These are phyloP conservation scores for Chymomyza caudatula DNA, from an alignment of 2,888 invertebrate species.

Conservation along the genomic window DNA sequence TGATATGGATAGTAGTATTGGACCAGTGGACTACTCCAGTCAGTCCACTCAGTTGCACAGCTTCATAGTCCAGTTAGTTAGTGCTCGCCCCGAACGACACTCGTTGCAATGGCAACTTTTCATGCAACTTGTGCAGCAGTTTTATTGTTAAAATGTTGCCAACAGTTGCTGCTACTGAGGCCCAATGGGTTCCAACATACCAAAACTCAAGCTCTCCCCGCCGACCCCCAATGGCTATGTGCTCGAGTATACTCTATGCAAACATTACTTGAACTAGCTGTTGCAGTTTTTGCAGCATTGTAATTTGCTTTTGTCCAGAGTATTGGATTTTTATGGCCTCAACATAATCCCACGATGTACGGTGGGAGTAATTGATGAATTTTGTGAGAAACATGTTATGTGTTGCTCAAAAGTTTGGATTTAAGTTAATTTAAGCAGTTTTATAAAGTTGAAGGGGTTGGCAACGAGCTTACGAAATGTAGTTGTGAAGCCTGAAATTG, in stretches of 20 bases:
- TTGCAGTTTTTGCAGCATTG: slow-evolving; percentile 46
- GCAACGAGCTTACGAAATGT: background rate
- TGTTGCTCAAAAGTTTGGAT: too few relatives aligned
- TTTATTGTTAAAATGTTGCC: slow-evolving; percentile 50
- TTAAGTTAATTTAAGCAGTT: background rate
- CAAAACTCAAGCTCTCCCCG: background rate
- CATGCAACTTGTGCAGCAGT: slow-evolving; percentile 39
- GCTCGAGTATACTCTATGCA: slow-evolving; percentile 31
- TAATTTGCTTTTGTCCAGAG: slow-evolving; percentile 47
- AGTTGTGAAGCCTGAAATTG: too few relatives aligned
- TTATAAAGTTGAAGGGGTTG: too few relatives aligned
- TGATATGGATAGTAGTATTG: slow-evolving; percentile 30
- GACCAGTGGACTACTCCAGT: background rate
- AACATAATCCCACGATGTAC: background rate
- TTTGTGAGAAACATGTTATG: too few relatives aligned
- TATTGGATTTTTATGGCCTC: slow-evolving; percentile 56
- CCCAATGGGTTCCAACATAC: background rate
- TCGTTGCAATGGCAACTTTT: slow-evolving; percentile 37
- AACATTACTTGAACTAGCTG: slow-evolving; percentile 20
- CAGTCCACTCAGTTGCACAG: slow-evolving; percentile 16
- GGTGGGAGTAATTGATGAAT: background rate
- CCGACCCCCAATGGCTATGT: background rate
- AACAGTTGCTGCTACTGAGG: background rate
- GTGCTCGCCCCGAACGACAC: slow-evolving; percentile 1
- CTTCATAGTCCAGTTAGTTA: slow-evolving; percentile 30